Evolutionary conservation across 1,140 invertebrate species (phyloP), one percentile per base, ranked within the genome.

Genomic region (Bactericera cockerelli): DNA sequence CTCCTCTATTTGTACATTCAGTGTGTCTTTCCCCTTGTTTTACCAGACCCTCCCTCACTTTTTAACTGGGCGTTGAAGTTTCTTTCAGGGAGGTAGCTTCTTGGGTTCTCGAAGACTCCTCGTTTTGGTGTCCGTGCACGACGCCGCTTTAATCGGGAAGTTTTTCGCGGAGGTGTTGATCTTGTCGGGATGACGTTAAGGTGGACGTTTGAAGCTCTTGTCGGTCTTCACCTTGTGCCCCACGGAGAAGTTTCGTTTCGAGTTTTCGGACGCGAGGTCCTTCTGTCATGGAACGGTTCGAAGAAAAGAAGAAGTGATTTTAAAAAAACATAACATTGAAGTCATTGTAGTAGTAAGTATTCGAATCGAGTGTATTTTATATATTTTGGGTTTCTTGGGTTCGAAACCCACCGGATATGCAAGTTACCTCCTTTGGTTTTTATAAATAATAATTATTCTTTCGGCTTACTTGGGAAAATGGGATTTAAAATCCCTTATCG

Each of bases 71-170:
- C 19, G 22, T 49, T 49, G 42, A 49, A 49, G 22, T 49, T 49
- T 49, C 42, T n/a, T 49, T 49, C 8, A 49, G 8, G 22, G 22
- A n/a, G 6, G 19, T 49, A 6, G n/a, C 22, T 22, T 16, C 22
- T 49, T 49, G n/a, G 42, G 22, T 49, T 49, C 42, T 49, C 42
- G 22, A 49, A 49, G 42, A 49, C 22, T 49, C 42, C 22, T 49
- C 42, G 22, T 49, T 49, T 6, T 49, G 42, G n/a, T 19, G n/a
- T 49, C 22, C 22, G 22, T 49, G n/a, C 4, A 49, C 22, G 4
- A 49, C n/a, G 22, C 19, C 42, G 42, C n/a, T 49, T 49, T 49
- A 8, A 49, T 4, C n/a, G 4, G 19, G 3, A 8, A 49, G 22
- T n/a, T 49, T 49, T 19, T 49, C 42, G n/a, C 42, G 42, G n/a